Percentiles rank a stretch among this genome's conserved stretches.
Evolutionary conservation across 2,113 vertebrate species (phyloP).

Genomic region (Puma concolor): DNA sequence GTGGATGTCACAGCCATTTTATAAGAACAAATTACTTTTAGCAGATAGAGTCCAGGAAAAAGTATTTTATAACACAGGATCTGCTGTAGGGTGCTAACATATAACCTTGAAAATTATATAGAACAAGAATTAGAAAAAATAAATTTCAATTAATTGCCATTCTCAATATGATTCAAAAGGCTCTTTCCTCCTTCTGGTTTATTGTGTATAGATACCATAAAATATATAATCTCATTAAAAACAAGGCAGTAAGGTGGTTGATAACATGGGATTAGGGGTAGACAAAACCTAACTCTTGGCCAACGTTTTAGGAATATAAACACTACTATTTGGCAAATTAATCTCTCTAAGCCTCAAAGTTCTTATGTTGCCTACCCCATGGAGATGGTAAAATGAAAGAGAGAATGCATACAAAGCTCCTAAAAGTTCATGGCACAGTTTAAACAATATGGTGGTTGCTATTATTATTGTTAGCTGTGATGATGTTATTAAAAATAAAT

Average conservation of each 20-base stretch:
- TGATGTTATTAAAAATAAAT: neutral
- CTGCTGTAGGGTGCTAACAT: neutral
- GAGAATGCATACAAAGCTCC: neutral
- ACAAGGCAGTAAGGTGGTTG: neutral
- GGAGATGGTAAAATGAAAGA: neutral
- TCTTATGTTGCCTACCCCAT: neutral
- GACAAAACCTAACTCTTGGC: neutral
- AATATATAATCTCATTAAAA: neutral
- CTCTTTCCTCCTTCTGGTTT: neutral
- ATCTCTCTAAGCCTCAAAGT: neutral
- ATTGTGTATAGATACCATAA: neutral
- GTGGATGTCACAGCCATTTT: neutral
- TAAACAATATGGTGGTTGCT: neutral
- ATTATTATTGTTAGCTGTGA: neutral
- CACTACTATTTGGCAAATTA: neutral
- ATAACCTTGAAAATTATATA: neutral
- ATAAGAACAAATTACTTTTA: no score
- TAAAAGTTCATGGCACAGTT: neutral
- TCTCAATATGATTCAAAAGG: neutral
- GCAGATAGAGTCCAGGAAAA: neutral
- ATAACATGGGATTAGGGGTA: neutral
- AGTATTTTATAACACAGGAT: neutral
- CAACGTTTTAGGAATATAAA: neutral
- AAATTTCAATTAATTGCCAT: neutral
- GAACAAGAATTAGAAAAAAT: neutral